phyloP scores from a whole-genome alignment of 2,113 vertebrate genomes.

The Rhinoderma darwinii region DNA sequence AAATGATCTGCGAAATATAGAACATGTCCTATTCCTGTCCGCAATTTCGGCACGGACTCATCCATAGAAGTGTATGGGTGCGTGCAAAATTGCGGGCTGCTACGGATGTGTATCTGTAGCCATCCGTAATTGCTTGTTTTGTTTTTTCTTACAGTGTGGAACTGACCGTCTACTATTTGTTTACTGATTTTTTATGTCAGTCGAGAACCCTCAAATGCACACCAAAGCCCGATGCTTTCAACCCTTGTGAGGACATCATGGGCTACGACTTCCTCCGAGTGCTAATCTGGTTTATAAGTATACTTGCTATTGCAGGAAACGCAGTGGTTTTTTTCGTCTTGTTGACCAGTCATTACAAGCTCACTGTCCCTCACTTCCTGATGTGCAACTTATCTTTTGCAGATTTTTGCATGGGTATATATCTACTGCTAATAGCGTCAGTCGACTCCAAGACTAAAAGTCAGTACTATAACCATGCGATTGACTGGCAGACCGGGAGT shows the following conservation, averaged over 20 bases:
- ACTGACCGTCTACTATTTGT: conserved; percentile 65
- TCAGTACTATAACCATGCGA: conserved; percentile 92
- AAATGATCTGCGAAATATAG: no score
- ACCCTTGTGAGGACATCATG: conserved; percentile 92
- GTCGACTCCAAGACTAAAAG: conserved; percentile 82
- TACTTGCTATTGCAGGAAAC: conserved; percentile 83
- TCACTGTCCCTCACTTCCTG: conserved; percentile 88
- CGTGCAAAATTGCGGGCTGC: no score
- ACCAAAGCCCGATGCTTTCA: conserved; percentile 86
- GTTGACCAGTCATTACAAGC: conserved; percentile 81
- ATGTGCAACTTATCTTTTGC: conserved; percentile 93
- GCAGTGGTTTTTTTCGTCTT: conserved; percentile 81
- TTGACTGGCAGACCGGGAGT: conserved; percentile 86
- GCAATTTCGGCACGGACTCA: no score
- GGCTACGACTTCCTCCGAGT: conserved; percentile 83
- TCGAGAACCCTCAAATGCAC: conserved; percentile 79
- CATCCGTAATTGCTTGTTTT: no score
- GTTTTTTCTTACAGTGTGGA: conserved; percentile 57
- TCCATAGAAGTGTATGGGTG: no score
- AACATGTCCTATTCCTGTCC: no score
- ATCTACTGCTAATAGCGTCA: conserved; percentile 87
- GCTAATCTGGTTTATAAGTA: conserved; percentile 86
- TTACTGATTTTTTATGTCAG: conserved; percentile 72
- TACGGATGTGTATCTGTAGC: no score
- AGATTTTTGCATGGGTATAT: conserved; percentile 91